A percentile compares a stretch with the other conserved stretches of the same genome.
Conservation (phyloP, 2,113 vertebrate species). For the Hyperoodon ampullatus region DNA sequence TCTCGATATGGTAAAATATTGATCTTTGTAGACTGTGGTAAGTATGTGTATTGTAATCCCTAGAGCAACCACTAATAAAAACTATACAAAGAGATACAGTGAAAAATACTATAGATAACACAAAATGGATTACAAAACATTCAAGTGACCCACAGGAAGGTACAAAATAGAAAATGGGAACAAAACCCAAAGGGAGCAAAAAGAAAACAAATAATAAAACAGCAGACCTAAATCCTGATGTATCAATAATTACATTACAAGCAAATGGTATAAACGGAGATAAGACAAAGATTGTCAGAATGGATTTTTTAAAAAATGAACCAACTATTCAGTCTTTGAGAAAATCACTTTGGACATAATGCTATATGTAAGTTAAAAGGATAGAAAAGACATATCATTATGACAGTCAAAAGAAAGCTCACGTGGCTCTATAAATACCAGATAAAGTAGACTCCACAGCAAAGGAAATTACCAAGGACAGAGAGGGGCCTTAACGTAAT, state of each 20-base stretch:
- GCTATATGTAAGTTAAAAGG: neutral
- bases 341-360: neutral
- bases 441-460: neutral
- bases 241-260: neutral
- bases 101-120: neutral
- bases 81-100: neutral
- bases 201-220: neutral
- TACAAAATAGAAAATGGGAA: neutral
- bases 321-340: neutral
- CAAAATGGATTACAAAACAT: neutral
- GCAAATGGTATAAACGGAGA: neutral
- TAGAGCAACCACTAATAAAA: neutral
- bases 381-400: neutral
- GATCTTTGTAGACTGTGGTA: neutral
- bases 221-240: neutral
- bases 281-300: neutral
- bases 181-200: neutral
- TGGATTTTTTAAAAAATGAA: neutral
- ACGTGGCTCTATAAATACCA: neutral
- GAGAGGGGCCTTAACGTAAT: neutral
- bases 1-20: neutral
- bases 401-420: neutral
- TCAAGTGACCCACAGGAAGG: neutral
- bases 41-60: neutral
- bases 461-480: neutral